Conservation (phyloP, 2,888 invertebrate species). For the Diaprepes abbreviatus region DNA sequence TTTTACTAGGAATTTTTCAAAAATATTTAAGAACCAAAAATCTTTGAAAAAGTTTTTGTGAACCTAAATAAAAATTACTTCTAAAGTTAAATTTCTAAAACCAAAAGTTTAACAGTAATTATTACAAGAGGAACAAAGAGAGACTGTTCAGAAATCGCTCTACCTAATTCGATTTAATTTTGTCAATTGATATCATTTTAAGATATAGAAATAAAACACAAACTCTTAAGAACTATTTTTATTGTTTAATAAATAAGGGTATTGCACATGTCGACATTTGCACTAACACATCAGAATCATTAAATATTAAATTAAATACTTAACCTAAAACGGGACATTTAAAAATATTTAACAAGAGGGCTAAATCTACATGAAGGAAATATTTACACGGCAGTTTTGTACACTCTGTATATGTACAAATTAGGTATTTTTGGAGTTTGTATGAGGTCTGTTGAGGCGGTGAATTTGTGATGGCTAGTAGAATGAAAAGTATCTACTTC, state of each 20-base stretch:
- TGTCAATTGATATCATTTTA: too few relatives aligned
- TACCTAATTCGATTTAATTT: too few relatives aligned
- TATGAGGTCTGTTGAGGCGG: slow-evolving; percentile 5
- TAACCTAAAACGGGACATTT: slow-evolving; percentile 42
- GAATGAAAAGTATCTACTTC: slow-evolving; percentile 32
- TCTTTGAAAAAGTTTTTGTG: too few relatives aligned
- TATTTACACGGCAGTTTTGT: slow-evolving; percentile 44
- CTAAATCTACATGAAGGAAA: slow-evolving; percentile 15
- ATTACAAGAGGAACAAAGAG: too few relatives aligned
- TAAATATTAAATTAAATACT: slow-evolving; percentile 54
- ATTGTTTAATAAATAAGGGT: slow-evolving; percentile 57
- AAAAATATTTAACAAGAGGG: slow-evolving; percentile 44
- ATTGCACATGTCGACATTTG: slow-evolving; percentile 59
- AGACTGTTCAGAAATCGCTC: too few relatives aligned
- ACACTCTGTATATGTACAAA: slow-evolving; percentile 32
- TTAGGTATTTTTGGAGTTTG: slow-evolving; percentile 9
- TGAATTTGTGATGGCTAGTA: slow-evolving; percentile 34
- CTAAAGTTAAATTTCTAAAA: too few relatives aligned
- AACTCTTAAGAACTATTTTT: background rate
- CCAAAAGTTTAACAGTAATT: too few relatives aligned
- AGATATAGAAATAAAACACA: slow-evolving; percentile 1
- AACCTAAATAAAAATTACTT: too few relatives aligned
- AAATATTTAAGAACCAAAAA: too few relatives aligned
- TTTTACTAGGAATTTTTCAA: too few relatives aligned
- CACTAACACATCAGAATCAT: slow-evolving; percentile 49